Evolutionary conservation across 2,797 vertebrate genomes (phyloP).

Genomic region (Rhincodon typus): DNA sequence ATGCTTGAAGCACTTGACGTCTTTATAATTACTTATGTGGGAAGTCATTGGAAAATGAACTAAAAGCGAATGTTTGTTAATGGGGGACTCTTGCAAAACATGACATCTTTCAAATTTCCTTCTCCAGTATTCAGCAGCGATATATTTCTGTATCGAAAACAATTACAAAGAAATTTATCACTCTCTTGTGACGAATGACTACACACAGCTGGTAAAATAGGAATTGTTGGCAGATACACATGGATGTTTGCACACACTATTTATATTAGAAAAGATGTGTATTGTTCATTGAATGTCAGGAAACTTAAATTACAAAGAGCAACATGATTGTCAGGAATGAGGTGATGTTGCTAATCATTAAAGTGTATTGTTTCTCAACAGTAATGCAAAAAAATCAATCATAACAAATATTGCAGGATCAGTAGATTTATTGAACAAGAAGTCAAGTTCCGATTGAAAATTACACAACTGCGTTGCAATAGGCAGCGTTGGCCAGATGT

Average conservation of each 20-base stretch:
- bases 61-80: background rate
- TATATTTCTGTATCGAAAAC: background rate
- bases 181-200: background rate
- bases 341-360: constrained; percentile 2
- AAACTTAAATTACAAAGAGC: background rate
- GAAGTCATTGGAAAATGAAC: background rate
- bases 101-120: background rate
- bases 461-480: background rate
- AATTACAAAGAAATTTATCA: background rate
- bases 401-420: background rate
- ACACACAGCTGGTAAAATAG: background rate
- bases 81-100: background rate
- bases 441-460: background rate
- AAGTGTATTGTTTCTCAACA: background rate
- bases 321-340: background rate
- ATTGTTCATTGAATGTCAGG: background rate
- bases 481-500: background rate
- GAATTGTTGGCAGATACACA: background rate
- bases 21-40: background rate
- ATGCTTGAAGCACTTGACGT: background rate
- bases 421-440: background rate
- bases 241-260: background rate
- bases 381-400: background rate
- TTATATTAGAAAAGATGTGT: constrained; percentile 7
- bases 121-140: background rate